Conservation (phyloP, 1,140 invertebrate genomes). For the Druon quercuslanigerum region DNA sequence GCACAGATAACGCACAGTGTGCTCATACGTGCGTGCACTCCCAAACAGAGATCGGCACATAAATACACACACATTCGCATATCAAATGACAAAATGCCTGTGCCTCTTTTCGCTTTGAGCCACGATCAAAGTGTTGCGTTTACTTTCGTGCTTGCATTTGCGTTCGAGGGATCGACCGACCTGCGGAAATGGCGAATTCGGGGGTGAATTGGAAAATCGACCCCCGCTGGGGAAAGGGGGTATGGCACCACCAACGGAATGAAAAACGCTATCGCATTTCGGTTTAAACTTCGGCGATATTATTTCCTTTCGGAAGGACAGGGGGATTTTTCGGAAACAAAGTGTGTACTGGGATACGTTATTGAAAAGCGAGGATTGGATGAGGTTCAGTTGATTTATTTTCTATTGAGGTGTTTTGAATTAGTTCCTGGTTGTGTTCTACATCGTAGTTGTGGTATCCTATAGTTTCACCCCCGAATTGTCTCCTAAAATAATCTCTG, state of each 20-base stretch:
- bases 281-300: constrained; percentile 35
- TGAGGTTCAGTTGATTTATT: too few relatives aligned
- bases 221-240: background rate
- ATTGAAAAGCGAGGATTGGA: too few relatives aligned
- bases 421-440: too few relatives aligned
- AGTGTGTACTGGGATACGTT: too few relatives aligned
- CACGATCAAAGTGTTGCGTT: constrained; percentile 54
- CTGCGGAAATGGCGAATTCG: constrained; percentile 18
- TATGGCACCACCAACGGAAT: constrained; percentile 33
- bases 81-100: constrained; percentile 8
- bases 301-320: background rate
- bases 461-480: too few relatives aligned
- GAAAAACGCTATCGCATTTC: constrained; percentile 44
- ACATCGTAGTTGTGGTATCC: too few relatives aligned
- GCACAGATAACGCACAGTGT: constrained; percentile 16
- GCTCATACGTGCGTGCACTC: constrained; percentile 10
- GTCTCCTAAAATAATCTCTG: too few relatives aligned
- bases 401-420: too few relatives aligned
- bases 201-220: constrained; percentile 22
- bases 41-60: constrained; percentile 8
- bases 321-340: too few relatives aligned
- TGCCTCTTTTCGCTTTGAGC: constrained; percentile 38
- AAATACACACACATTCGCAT: constrained; percentile 10
- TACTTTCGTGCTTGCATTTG: constrained; percentile 45
- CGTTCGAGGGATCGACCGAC: background rate